These are phyloP conservation scores for Microctonus aethiopoides DNA, from an alignment of 2,888 invertebrate genomes.

Conservation along the genomic window DNA sequence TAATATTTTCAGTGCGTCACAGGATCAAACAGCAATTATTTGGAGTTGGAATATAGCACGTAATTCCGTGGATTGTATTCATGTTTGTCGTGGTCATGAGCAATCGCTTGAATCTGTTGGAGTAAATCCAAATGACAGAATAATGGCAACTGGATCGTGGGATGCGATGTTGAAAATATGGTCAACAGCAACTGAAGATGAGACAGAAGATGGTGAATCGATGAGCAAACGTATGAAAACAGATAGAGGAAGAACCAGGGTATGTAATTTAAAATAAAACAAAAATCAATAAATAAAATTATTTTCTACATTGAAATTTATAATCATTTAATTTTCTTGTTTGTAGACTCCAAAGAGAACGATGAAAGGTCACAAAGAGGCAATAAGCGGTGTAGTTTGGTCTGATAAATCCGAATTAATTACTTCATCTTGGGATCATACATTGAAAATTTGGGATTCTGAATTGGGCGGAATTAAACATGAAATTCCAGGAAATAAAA, in stretches of 20 bases:
- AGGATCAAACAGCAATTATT: slow-evolving; percentile 90
- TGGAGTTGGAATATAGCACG: slow-evolving; percentile 86
- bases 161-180: slow-evolving; percentile 93
- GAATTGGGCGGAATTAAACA: slow-evolving; percentile 85
- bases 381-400: slow-evolving; percentile 88
- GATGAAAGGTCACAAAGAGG: slow-evolving; percentile 92
- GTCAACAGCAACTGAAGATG: slow-evolving; percentile 72
- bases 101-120: slow-evolving; percentile 90
- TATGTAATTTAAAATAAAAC: no score
- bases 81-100: slow-evolving; percentile 90
- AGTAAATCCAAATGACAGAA: slow-evolving; percentile 75
- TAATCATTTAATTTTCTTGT: not conserved
- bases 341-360: slow-evolving; percentile 84
- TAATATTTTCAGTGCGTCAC: slow-evolving; percentile 78
- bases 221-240: slow-evolving; percentile 73
- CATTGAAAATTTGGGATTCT: slow-evolving; percentile 93
- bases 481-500: slow-evolving; percentile 87
- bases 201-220: slow-evolving; percentile 72
- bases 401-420: slow-evolving; percentile 80
- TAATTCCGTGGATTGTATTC: slow-evolving; percentile 82
- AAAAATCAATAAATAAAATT: not conserved
- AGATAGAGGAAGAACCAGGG: slow-evolving; percentile 72
- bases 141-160: slow-evolving; percentile 90
- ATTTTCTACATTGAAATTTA: not conserved
- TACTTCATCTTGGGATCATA: slow-evolving; percentile 96